A percentile compares a stretch with the other conserved stretches of the same genome.
phyloP scores from a whole-genome alignment of 1,140 invertebrate genomes.

The Ridgeia piscesae region DNA sequence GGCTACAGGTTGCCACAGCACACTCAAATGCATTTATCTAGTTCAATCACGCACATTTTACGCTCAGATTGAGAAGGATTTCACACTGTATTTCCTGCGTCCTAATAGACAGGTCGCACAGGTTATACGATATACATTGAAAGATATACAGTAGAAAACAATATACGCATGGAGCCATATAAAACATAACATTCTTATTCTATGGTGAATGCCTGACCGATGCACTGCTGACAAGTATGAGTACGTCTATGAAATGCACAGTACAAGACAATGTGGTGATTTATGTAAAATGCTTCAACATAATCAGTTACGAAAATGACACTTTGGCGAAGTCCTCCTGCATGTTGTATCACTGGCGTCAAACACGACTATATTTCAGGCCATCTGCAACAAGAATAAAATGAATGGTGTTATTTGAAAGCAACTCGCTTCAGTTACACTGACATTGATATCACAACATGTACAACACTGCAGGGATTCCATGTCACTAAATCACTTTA shows the following conservation, averaged over 20 bases:
- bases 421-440: not conserved
- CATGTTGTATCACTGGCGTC: not conserved
- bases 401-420: not conserved
- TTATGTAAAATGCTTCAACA: not conserved
- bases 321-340: not conserved
- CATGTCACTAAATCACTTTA: not conserved
- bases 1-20: not conserved
- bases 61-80: not conserved
- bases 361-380: conserved; percentile 1
- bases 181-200: no score
- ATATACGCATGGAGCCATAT: not conserved
- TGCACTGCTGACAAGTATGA: no score
- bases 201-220: no score
- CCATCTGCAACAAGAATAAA: not conserved
- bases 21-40: not conserved
- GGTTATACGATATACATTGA: not conserved
- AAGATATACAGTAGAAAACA: not conserved
- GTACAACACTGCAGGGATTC: no score
- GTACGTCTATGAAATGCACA: no score
- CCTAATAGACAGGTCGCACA: not conserved
- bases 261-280: not conserved
- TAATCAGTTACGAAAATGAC: not conserved
- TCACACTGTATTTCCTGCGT: not conserved
- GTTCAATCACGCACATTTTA: not conserved
- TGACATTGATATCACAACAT: not conserved